A percentile compares a stretch with the other conserved stretches of the same genome.
These are phyloP conservation scores for Pherbina coryleti DNA, from an alignment of 2,888 invertebrate genomes.

Conservation along the genomic window DNA sequence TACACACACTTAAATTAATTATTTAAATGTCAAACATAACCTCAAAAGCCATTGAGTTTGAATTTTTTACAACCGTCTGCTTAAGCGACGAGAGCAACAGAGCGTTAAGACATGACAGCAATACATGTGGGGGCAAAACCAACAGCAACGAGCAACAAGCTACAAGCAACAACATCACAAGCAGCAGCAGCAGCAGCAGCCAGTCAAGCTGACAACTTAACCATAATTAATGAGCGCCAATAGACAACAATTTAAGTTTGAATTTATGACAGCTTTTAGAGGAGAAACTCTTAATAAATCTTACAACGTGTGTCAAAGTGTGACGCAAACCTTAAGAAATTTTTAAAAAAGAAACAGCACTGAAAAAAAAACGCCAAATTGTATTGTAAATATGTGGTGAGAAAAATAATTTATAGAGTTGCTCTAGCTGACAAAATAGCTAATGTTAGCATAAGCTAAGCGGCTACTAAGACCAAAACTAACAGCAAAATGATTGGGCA, in stretches of 20 bases:
- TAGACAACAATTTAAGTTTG: conserved; percentile 44
- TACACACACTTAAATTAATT: neutral
- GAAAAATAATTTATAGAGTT: conserved; percentile 23
- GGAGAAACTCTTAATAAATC: conserved; percentile 37
- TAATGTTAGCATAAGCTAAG: conserved; percentile 18
- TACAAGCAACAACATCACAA: conserved; percentile 34
- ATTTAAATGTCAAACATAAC: neutral
- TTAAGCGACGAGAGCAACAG: conserved; percentile 5
- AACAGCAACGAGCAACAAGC: conserved; percentile 23
- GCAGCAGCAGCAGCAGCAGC: conserved; percentile 23
- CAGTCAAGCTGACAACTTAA: conserved; percentile 46
- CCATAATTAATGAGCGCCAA: conserved; percentile 48
- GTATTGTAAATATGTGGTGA: conserved; percentile 13
- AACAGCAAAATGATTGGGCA: neutral
- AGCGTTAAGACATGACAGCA: conserved; percentile 21
- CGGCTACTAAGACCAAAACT: neutral
- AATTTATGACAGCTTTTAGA: conserved; percentile 37
- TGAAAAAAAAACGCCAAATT: conserved; percentile 3
- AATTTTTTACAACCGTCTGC: neutral
- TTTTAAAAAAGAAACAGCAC: neutral
- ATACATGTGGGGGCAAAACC: neutral
- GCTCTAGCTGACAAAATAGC: conserved; percentile 6
- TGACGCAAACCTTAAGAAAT: conserved; percentile 25
- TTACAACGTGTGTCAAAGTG: conserved; percentile 6
- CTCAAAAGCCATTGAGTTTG: neutral